Percentiles rank a stretch among this genome's conserved stretches.
These are phyloP conservation scores for Amazona vittata DNA, from an alignment of 2,113 vertebrate species.

Conservation along the genomic window DNA sequence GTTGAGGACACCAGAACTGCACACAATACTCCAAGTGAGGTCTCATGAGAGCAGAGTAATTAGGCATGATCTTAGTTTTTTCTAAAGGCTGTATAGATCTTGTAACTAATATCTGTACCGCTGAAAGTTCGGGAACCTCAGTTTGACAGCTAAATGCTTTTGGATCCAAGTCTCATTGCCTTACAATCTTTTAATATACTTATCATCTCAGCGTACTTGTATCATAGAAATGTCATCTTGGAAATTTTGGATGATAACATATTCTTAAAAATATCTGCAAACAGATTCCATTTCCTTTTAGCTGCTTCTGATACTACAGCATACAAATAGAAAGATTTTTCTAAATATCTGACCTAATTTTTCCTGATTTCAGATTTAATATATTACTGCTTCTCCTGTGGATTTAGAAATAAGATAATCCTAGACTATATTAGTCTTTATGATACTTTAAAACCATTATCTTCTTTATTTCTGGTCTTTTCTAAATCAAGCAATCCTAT, in stretches of 20 bases:
- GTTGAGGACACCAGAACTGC: no score
- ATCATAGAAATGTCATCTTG: neutral
- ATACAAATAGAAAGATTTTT: neutral
- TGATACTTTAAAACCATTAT: neutral
- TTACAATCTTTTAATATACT: conserved; percentile 35
- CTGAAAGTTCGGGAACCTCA: neutral
- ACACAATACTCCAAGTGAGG: no score
- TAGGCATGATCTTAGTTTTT: neutral
- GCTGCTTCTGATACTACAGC: neutral
- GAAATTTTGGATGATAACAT: neutral
- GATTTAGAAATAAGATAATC: neutral
- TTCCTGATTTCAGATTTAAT: neutral
- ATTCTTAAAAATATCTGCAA: neutral
- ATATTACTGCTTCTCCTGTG: neutral
- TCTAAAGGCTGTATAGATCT: neutral
- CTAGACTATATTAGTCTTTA: neutral
- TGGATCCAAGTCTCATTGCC: neutral
- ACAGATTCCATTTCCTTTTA: neutral
- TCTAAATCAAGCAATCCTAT: neutral
- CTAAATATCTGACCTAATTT: neutral
- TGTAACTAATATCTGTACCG: neutral
- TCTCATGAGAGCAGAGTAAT: neutral
- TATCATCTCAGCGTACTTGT: neutral
- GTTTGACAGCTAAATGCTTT: neutral
- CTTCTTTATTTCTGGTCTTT: neutral